These are phyloP conservation scores for Achroia grisella DNA, from an alignment of 1,140 invertebrate species.

Conservation along the genomic window DNA sequence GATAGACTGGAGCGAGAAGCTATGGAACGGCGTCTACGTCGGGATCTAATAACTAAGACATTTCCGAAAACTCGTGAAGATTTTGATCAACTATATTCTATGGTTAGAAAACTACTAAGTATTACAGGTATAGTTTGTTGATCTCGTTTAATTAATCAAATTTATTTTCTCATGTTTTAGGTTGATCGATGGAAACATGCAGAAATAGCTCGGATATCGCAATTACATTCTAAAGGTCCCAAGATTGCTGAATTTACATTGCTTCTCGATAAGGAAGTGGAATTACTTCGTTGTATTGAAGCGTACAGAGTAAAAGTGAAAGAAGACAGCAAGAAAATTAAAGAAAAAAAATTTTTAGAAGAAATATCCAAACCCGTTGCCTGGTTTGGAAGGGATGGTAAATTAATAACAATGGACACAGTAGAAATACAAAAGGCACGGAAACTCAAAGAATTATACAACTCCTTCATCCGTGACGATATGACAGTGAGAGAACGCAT, in stretches of 20 bases:
- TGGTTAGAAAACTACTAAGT: slow-evolving; percentile 34
- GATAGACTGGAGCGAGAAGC: slow-evolving; percentile 63
- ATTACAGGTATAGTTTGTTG: too few species aligned
- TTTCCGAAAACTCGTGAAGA: slow-evolving; percentile 76
- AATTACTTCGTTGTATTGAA: slow-evolving; percentile 77
- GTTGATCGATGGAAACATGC: slow-evolving; percentile 78
- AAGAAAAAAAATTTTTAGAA: slow-evolving; percentile 75
- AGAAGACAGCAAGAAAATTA: slow-evolving; percentile 70
- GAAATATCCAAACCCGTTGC: slow-evolving; percentile 76
- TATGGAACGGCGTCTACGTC: slow-evolving; percentile 65
- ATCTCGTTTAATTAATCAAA: too few species aligned
- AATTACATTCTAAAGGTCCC: slow-evolving; percentile 73
- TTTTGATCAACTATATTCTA: slow-evolving; percentile 78
- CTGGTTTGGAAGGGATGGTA: slow-evolving; percentile 77
- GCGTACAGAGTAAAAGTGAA: slow-evolving; percentile 74
- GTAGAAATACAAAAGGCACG: slow-evolving; percentile 78
- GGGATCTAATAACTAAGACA: slow-evolving; percentile 74
- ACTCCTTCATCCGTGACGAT: slow-evolving; percentile 68
- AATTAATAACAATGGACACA: slow-evolving; percentile 77
- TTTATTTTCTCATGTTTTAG: slow-evolving; percentile 21
- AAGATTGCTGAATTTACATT: slow-evolving; percentile 77
- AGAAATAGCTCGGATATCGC: slow-evolving; percentile 75
- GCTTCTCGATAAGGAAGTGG: slow-evolving; percentile 78
- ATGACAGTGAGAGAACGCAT: slow-evolving; percentile 72
- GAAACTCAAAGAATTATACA: slow-evolving; percentile 76